Base-by-base conservation (phyloP, 1,140 invertebrate species). In the Hormaphis cornu region DNA sequence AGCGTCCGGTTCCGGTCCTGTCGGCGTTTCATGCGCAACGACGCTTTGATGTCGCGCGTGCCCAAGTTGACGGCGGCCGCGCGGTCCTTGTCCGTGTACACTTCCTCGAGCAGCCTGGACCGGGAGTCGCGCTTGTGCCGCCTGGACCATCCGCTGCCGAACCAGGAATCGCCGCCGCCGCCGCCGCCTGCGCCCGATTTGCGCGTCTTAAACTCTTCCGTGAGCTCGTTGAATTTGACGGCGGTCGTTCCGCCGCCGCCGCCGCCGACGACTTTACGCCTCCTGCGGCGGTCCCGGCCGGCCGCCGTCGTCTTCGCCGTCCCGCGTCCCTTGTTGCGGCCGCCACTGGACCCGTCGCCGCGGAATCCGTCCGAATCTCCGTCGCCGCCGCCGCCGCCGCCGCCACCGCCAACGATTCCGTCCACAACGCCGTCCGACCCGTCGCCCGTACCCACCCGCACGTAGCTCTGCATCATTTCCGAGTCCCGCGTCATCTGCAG, bases 1-100 rank as follows among this genome's bases (percentile, higher is more conserved):
- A 91, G 75, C 0, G 83, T 84, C 70, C 82, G 84, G 71, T 85
- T 89, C 20, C 89, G 82, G 75, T 93, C 90, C 71, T 89, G 85
- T 63, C 86, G 84, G 66, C 87, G 83, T 74, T 93, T 93, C 70
- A 89, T 83, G 75, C 85, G 89, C 56, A 93, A 78, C 24, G 88
- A 90, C 71, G 88, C 86, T 74, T 93, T 93, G 37, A 93, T 93
- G 75, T 94, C 90, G 52, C 85, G 80, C 71, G 81, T 86, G 0
- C 89, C 89, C 82, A 92, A 84, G 73, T 90, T 89, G 6, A 93
- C 90, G 1, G 91, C 90, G 0, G 91, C 91, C 0, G 91, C 91
- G 10, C 91, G 79, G 76, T 93, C 91, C 75, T 93, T 94, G 76
- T 94, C 91, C 10, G 90, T 93, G 75, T 93, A 94, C 14, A 89